A percentile compares a stretch with the other conserved stretches of the same genome.
Evolutionary conservation across 2,113 vertebrate species (phyloP).

Genomic region (Empidonax alnorum): DNA sequence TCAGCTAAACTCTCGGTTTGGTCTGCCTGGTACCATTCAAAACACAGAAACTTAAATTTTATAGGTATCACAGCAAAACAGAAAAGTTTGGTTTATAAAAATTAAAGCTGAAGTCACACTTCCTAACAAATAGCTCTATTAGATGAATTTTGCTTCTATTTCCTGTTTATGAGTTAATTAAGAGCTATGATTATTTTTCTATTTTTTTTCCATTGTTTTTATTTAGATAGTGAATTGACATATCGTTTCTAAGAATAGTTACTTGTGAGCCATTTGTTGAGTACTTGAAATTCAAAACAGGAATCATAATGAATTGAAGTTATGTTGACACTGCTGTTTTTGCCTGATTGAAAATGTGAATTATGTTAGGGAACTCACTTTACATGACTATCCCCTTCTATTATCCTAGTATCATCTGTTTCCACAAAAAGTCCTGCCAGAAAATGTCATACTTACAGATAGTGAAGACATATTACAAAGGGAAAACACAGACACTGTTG

Average conservation of each 20-base stretch:
- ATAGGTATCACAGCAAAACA: not conserved
- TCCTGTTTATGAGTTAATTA: not conserved
- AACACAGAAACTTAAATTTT: not conserved
- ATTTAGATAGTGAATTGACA: not conserved
- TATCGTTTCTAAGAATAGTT: not conserved
- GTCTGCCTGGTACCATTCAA: not conserved
- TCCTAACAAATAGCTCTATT: not conserved
- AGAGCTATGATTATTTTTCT: not conserved
- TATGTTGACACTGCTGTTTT: not conserved
- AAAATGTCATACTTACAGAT: not conserved
- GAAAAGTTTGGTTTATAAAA: not conserved
- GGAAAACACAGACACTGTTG: not conserved
- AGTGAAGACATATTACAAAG: not conserved
- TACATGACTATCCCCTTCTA: not conserved
- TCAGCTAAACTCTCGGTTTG: not conserved
- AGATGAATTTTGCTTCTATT: not conserved
- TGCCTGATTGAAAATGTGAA: conserved; percentile 8
- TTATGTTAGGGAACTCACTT: conserved; percentile 15
- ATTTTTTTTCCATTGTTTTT: not conserved
- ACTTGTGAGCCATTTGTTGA: not conserved
- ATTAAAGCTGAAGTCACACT: not conserved
- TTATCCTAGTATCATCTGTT: conserved; percentile 13
- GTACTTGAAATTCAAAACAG: conserved; percentile 21
- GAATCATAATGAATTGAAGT: not conserved
- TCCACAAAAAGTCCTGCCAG: not conserved